phyloP scores from a whole-genome alignment of 1,140 invertebrate species.

The Drosophila kohkoa region DNA sequence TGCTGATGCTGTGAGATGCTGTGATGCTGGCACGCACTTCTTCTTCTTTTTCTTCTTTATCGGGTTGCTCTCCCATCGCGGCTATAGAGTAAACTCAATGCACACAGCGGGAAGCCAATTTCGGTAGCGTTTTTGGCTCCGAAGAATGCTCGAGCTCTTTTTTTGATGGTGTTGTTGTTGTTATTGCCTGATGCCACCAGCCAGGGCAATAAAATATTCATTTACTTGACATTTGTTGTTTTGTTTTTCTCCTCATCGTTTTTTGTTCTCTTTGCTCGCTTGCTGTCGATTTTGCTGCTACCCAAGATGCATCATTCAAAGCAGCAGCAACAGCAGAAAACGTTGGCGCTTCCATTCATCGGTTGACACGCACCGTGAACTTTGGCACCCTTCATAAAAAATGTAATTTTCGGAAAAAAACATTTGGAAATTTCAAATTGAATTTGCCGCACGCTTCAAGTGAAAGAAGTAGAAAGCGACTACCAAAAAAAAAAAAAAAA shows the following conservation, averaged over 20 bases:
- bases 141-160: neutral
- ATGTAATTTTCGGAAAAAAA: conserved; percentile 75
- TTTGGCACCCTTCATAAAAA: conserved; percentile 78
- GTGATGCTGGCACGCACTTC: conserved; percentile 25
- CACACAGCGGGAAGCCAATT: conserved; percentile 74
- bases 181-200: conserved; percentile 27
- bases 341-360: conserved; percentile 41
- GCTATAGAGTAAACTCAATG: conserved; percentile 38
- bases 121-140: conserved; percentile 22
- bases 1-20: too few relatives aligned
- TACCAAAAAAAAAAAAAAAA: neutral
- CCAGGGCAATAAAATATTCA: conserved; percentile 76
- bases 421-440: conserved; percentile 81
- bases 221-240: conserved; percentile 61
- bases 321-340: neutral
- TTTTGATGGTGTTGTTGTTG: neutral
- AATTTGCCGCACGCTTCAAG: conserved; percentile 82
- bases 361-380: conserved; percentile 58
- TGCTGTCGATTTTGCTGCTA: neutral
- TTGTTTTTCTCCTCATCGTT: neutral
- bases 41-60: too few relatives aligned
- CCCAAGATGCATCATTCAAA: conserved; percentile 68
- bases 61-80: conserved; percentile 28
- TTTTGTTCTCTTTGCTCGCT: neutral
- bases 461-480: conserved; percentile 7